phyloP scores from a whole-genome alignment of 2,888 invertebrate species.

The Acrocyrtus sp. region DNA sequence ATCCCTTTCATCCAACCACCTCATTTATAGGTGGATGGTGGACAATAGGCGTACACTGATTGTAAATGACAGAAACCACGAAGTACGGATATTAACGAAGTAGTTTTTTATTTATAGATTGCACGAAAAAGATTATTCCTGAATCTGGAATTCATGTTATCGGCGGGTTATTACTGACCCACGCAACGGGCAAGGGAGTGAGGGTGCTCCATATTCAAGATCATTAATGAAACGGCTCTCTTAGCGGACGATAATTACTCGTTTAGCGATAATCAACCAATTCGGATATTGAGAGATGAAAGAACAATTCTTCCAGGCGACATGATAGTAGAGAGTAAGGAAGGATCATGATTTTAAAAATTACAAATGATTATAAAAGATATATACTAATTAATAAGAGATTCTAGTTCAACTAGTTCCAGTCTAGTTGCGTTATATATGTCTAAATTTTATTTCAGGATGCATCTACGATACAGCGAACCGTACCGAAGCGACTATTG shows the following conservation, averaged over 20 bases:
- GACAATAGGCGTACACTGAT: too few relatives aligned
- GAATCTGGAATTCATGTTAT: conserved; percentile 18
- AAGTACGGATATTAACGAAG: neutral
- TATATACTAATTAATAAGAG: neutral
- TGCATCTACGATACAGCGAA: conserved; percentile 25
- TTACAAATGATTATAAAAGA: neutral
- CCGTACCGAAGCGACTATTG: conserved; percentile 4
- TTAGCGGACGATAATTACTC: neutral
- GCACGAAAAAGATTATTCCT: neutral
- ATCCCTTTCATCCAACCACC: too few relatives aligned
- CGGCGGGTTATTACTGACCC: conserved; percentile 16
- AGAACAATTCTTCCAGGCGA: neutral
- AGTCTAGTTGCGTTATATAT: too few relatives aligned
- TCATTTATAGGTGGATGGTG: too few relatives aligned
- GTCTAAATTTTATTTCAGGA: conserved; percentile 13
- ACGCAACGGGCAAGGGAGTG: conserved; percentile 14
- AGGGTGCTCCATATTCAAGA: neutral
- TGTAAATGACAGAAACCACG: too few relatives aligned
- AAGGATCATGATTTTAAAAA: neutral
- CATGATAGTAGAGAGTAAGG: neutral
- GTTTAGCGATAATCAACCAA: neutral
- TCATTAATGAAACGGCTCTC: neutral
- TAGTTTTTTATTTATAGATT: neutral
- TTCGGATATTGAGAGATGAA: neutral
- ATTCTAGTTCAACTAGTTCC: neutral